Evolutionary conservation across 1,140 invertebrate species (phyloP), one percentile per base, ranked within the genome.

Genomic region (Oncopeltus fasciatus): DNA sequence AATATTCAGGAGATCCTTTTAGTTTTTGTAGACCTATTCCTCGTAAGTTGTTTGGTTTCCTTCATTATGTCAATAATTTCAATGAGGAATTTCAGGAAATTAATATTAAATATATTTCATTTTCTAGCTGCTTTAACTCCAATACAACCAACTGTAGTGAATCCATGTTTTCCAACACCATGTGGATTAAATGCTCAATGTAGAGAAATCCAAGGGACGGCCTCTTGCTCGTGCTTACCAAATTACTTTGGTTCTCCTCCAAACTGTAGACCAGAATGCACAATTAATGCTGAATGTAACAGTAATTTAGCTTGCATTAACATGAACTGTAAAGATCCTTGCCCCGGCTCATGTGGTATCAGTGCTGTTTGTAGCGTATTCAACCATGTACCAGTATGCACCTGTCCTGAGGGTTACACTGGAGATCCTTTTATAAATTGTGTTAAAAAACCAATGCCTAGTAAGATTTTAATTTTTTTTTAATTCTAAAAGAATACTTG

Each of bases 121-220:
- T 20, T 9, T 29, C 4, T 46, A 62, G 57, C 31, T 24, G 49
- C 53, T 29, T 5, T 46, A 59, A 53, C 20, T 26, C 59, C 59
- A 31, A 14, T 57, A 21, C 8, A 47, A 61, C 38, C 58, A 43
- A 1, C 38, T 74, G 16, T 14, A 3, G 49, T 24, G 28, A 85
- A 63, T 79, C 84, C 85, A 16, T 90, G 87, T 68, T 68, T 75
- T 20, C 81, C 82, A 24, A 83, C 81, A 21, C 85, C 86, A 4
- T 90, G 87, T 72, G 87, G 87, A 31, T 72, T 81, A 9, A 88
- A 87, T 72, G 83, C 85, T 27, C 69, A 81, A 66, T 90, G 87
- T 70, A 78, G 77, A 67, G 80, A 84, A 68, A 73, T 57, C 0
- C 80, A 82, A 63, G 78, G 77, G 57, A 78, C 76, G 26, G 83